Evolutionary conservation across 2,888 invertebrate species (phyloP), one percentile per base, ranked within the genome.

Genomic region (Phaedon cochleariae): DNA sequence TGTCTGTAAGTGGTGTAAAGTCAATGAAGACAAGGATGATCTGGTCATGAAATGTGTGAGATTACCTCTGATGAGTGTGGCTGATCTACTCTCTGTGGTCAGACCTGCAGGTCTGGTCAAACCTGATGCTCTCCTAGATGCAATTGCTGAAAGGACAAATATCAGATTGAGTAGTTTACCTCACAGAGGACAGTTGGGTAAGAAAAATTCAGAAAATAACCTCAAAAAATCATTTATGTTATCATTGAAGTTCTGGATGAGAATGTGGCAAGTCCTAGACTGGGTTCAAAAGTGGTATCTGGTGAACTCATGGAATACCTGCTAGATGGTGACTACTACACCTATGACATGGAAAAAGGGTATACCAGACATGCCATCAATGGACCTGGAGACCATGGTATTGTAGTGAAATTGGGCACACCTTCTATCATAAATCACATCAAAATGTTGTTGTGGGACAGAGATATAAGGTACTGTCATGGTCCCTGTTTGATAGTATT

Each of bases 381-480:
- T 59, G 81, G 81, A 12, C 79, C 81, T 1, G 89, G 87, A 41
- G 90, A 90, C 83, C 89, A 91, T 81, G 93, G 95, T 66, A 96
- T 98, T 80, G 88, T 94, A 6, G 91, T 98, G 52, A 92, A 94
- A 77, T 87, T 98, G 61, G 90, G 90, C 71, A 89, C 91, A 57
- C 90, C 91, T 73, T 95, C 92, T 81, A 97, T 98, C 79, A 89
- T 99, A 76, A 99, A 99, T 87, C 94, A 96, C 79, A 89, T 99
- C 65, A 90, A 91, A 65, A 89, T 99, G 88, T 86, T 97, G 74
- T 87, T 99, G 10, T 98, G 97, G 97, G 98, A 98, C 85, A 87
- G 92, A 65, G 98, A 98, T 82, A 89, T 90, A 80, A 90, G 96
- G 85, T 90, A 62, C 2, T 1, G 3, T 4, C 41, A 34, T 5